These are phyloP conservation scores for Archips xylosteana DNA, from an alignment of 2,888 invertebrate species.

Conservation along the genomic window DNA sequence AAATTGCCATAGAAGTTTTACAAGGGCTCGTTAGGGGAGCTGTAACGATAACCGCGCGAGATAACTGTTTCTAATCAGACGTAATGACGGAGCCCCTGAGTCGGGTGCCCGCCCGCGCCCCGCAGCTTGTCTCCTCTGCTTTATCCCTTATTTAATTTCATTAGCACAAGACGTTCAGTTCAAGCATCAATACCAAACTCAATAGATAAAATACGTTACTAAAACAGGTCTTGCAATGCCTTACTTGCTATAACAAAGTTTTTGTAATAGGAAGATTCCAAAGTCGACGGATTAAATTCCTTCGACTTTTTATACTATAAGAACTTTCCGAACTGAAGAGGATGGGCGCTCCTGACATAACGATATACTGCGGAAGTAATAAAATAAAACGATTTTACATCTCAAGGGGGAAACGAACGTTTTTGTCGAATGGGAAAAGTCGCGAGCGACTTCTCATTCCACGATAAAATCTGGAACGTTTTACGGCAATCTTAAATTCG, in stretches of 20 bases:
- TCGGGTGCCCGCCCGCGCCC: conserved; percentile 41
- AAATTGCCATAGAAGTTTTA: conserved; percentile 77
- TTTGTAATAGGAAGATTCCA: conserved; percentile 42
- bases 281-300: conserved; percentile 54
- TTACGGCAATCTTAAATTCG: conserved; percentile 84
- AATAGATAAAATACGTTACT: conserved; percentile 19
- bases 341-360: conserved; percentile 74
- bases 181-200: conserved; percentile 32
- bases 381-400: conserved; percentile 86
- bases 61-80: conserved; percentile 83
- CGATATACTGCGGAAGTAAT: conserved; percentile 84
- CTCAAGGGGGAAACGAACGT: conserved; percentile 82
- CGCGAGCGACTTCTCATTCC: conserved; percentile 83
- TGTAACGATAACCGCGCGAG: conserved; percentile 80
- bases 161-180: conserved; percentile 48
- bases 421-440: conserved; percentile 84
- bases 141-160: conserved; percentile 64
- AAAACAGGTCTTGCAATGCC: conserved; percentile 22
- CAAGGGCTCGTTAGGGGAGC: conserved; percentile 77
- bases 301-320: conserved; percentile 63
- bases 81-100: conserved; percentile 68
- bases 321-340: conserved; percentile 65
- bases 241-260: conserved; percentile 28
- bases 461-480: conserved; percentile 84
- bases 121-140: conserved; percentile 49